A percentile compares a stretch with the other conserved stretches of the same genome.
phyloP scores from a whole-genome alignment of 2,113 vertebrate genomes.

The Spilogale gracilis region DNA sequence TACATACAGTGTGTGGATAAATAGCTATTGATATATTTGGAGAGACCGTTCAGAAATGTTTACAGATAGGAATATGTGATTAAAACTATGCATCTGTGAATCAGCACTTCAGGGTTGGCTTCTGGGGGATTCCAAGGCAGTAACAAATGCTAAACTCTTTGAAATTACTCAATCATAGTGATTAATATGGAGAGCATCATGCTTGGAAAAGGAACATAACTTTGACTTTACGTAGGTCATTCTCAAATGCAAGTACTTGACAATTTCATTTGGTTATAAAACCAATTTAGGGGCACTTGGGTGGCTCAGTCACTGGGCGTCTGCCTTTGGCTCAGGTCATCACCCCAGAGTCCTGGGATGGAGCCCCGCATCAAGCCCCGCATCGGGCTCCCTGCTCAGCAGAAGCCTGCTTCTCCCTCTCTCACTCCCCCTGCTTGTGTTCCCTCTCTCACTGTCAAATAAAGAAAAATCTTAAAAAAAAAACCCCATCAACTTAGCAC shows the following conservation, averaged over 20 bases:
- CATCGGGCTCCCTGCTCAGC: too few species aligned
- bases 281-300: not conserved
- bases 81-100: not conserved
- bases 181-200: not conserved
- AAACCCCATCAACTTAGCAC: not conserved
- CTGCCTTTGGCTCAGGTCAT: too few species aligned
- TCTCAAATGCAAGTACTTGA: slow-evolving; percentile 62
- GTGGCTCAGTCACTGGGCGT: too few species aligned
- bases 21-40: not conserved
- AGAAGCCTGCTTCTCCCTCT: too few species aligned
- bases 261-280: slow-evolving; percentile 62
- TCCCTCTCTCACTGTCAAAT: too few species aligned
- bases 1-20: not conserved
- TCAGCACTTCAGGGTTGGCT: not conserved
- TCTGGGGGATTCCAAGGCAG: not conserved
- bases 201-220: not conserved
- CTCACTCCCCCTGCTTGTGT: too few species aligned
- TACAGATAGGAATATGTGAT: not conserved
- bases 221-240: slow-evolving; percentile 40
- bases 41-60: not conserved
- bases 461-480: too few species aligned
- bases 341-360: too few species aligned
- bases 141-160: not conserved
- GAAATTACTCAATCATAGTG: not conserved
- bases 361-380: too few species aligned